Conservation (phyloP, 2,797 vertebrate genomes). For the Perodicticus potto region DNA sequence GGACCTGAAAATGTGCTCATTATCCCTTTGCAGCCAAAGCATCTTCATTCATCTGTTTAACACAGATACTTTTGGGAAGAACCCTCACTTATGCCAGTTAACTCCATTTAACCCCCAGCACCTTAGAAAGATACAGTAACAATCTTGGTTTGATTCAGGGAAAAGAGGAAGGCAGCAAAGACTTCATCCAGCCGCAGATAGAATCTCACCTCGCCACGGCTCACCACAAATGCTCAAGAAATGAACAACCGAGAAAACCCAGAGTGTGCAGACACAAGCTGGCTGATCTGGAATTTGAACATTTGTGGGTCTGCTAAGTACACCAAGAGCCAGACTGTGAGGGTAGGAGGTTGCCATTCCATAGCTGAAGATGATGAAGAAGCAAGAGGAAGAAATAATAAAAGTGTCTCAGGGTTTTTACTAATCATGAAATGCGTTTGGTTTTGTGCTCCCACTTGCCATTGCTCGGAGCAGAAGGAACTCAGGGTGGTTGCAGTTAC, state of each 20-base stretch:
- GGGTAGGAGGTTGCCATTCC: background rate
- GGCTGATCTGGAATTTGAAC: background rate
- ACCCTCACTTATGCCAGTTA: background rate
- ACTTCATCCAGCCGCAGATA: accelerated
- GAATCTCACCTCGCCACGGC: background rate
- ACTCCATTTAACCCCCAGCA: background rate
- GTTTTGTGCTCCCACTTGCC: background rate
- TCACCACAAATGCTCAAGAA: background rate
- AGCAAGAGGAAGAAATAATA: background rate
- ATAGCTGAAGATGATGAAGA: accelerated
- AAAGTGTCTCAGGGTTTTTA: background rate
- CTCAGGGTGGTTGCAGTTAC: accelerated
- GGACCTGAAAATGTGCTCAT: background rate
- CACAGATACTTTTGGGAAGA: background rate
- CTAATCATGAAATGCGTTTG: too few relatives aligned
- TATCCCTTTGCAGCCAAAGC: background rate
- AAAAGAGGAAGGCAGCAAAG: background rate
- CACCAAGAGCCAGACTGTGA: background rate
- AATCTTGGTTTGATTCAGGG: background rate
- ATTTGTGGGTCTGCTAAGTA: background rate
- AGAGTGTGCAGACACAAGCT: accelerated
- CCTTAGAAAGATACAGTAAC: background rate
- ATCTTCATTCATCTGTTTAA: background rate
- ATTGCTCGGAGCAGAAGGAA: background rate
- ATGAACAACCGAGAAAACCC: background rate